Percentiles rank a stretch among this genome's conserved stretches.
Evolutionary conservation across 2,797 vertebrate species (phyloP).

Genomic region (Meriones psammophilus): DNA sequence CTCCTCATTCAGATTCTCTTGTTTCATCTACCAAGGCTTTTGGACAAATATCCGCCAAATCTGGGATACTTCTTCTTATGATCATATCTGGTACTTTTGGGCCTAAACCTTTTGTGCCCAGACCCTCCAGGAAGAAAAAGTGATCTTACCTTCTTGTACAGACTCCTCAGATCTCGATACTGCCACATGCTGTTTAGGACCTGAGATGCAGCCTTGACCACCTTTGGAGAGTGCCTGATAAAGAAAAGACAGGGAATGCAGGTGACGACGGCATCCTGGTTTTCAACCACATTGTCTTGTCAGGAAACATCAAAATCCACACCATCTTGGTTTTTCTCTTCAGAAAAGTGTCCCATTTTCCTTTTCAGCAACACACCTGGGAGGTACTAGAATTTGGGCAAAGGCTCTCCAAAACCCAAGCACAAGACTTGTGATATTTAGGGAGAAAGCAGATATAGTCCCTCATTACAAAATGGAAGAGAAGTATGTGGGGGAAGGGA

Average conservation of each 20-base stretch:
- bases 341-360: background rate
- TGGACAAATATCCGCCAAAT: no score
- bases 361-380: background rate
- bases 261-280: slow-evolving; percentile 48
- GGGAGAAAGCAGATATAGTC: background rate
- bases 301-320: background rate
- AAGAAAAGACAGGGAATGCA: slow-evolving; percentile 74
- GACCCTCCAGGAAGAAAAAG: background rate
- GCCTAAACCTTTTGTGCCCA: no score
- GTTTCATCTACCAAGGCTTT: background rate
- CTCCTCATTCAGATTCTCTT: background rate
- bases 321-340: background rate
- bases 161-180: slow-evolving; percentile 98
- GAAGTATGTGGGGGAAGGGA: background rate
- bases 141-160: slow-evolving; percentile 98
- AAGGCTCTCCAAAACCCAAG: background rate
- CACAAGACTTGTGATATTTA: background rate
- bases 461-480: background rate
- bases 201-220: slow-evolving; percentile 99
- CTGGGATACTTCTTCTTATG: no score
- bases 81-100: fast-evolving
- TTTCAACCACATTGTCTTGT: background rate
- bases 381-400: background rate
- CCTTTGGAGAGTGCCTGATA: slow-evolving; percentile 97
- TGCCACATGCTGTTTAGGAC: slow-evolving; percentile 99